These are phyloP conservation scores for Petromus typicus DNA, from an alignment of 2,113 vertebrate species.

Conservation along the genomic window DNA sequence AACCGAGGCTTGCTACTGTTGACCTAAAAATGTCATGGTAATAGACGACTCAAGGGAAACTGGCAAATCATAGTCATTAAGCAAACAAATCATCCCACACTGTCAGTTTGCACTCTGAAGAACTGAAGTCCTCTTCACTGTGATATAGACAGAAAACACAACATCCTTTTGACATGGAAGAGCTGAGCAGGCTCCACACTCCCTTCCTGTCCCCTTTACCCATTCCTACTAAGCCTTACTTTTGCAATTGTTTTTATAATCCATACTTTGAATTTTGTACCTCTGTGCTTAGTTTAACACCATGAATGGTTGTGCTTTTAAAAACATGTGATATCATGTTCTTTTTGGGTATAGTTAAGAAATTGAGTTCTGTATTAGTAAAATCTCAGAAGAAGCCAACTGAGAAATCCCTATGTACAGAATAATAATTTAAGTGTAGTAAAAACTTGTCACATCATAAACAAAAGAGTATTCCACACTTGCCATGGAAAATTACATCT, in stretches of 20 bases:
- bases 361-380: neutral
- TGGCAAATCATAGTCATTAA: slow-evolving; percentile 83
- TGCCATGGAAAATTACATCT: neutral
- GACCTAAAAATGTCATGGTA: slow-evolving; percentile 83
- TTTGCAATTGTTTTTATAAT: slow-evolving; percentile 52
- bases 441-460: neutral
- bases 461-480: neutral
- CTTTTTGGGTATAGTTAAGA: neutral
- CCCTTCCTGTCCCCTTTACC: rapidly evolving
- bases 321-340: neutral
- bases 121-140: neutral
- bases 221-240: neutral
- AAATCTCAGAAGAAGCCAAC: slow-evolving; percentile 49
- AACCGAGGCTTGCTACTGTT: slow-evolving; percentile 73
- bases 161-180: neutral
- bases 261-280: neutral
- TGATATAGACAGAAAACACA: neutral
- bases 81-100: slow-evolving; percentile 63
- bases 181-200: rapidly evolving
- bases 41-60: slow-evolving; percentile 68
- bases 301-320: neutral
- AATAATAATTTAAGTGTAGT: neutral
- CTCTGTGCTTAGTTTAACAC: neutral
- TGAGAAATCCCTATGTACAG: neutral
- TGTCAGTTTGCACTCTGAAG: slow-evolving; percentile 35